phyloP scores from a whole-genome alignment of 2,888 invertebrate genomes.

The Ceraclea dissimilis region DNA sequence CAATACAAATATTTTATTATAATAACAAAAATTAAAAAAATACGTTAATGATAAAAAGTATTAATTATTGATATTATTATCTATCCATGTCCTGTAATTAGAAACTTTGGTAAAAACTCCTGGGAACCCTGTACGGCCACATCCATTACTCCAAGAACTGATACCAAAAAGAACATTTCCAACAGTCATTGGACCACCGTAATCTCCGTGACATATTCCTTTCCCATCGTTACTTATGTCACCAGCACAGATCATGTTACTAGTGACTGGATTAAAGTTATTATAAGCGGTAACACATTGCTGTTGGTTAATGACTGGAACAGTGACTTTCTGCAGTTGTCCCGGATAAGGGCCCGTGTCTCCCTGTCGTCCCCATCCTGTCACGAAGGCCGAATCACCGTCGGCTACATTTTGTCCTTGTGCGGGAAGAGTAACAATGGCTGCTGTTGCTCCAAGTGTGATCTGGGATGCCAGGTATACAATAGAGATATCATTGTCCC shows the following conservation, averaged over 20 bases:
- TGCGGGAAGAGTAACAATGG: constrained; percentile 32
- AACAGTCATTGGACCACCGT: constrained; percentile 47
- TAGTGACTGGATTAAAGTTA: constrained; percentile 26
- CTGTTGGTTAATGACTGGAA: constrained; percentile 14
- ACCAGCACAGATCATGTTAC: constrained; percentile 41
- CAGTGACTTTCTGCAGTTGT: constrained; percentile 9
- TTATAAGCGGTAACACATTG: neutral
- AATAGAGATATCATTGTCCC: constrained; percentile 40
- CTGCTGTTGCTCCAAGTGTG: constrained; percentile 31
- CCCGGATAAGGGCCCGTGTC: constrained; percentile 18
- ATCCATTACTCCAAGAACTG: constrained; percentile 52
- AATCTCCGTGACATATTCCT: constrained; percentile 47
- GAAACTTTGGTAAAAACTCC: constrained; percentile 51
- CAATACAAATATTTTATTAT: too few relatives aligned
- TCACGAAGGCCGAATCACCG: constrained; percentile 38
- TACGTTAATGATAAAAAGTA: too few relatives aligned
- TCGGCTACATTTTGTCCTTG: constrained; percentile 29
- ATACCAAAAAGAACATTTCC: constrained; percentile 40
- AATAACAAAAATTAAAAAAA: too few relatives aligned
- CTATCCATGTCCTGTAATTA: constrained; percentile 36
- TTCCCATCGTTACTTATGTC: constrained; percentile 36
- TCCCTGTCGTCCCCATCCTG: constrained; percentile 39
- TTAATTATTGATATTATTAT: neutral
- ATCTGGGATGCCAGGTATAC: constrained; percentile 33
- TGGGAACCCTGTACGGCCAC: constrained; percentile 45